phyloP scores from a whole-genome alignment of 2,888 invertebrate genomes.

The Phania funesta region DNA sequence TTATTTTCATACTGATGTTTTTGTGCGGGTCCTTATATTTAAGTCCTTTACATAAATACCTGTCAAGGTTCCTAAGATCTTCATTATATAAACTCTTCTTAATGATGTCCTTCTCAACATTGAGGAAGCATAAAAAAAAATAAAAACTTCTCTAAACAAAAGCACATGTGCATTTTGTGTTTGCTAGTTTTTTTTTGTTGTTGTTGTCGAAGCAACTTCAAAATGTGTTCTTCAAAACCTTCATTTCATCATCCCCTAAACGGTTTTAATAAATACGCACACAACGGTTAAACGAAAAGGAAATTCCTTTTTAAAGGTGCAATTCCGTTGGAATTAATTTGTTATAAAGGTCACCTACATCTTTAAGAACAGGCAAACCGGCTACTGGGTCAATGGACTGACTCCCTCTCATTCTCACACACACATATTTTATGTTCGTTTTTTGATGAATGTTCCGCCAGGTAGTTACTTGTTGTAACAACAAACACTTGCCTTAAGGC shows the following conservation, averaged over 20 bases:
- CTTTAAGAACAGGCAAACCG: constrained; percentile 5
- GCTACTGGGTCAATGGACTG: constrained; percentile 48
- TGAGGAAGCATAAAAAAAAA: background rate
- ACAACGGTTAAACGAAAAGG: constrained; percentile 25
- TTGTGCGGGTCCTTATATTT: too few species aligned
- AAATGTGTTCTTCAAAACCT: background rate
- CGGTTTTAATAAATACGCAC: background rate
- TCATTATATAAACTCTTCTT: background rate
- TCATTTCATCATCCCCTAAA: constrained; percentile 38
- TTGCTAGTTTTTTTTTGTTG: background rate
- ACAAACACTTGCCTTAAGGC: constrained; percentile 12
- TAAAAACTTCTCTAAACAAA: constrained; percentile 13
- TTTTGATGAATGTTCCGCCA: background rate
- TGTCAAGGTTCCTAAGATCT: background rate
- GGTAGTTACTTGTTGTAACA: background rate
- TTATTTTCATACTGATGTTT: too few species aligned
- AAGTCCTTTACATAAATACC: background rate
- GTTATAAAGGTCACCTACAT: constrained; percentile 59
- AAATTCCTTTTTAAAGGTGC: constrained; percentile 60
- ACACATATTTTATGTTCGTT: background rate
- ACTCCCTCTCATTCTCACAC: background rate
- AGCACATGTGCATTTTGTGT: constrained; percentile 5
- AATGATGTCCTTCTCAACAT: background rate
- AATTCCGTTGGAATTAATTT: constrained; percentile 31
- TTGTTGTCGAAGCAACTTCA: background rate